phyloP scores from a whole-genome alignment of 2,797 vertebrate genomes.

The Hoplostethus mediterraneus region DNA sequence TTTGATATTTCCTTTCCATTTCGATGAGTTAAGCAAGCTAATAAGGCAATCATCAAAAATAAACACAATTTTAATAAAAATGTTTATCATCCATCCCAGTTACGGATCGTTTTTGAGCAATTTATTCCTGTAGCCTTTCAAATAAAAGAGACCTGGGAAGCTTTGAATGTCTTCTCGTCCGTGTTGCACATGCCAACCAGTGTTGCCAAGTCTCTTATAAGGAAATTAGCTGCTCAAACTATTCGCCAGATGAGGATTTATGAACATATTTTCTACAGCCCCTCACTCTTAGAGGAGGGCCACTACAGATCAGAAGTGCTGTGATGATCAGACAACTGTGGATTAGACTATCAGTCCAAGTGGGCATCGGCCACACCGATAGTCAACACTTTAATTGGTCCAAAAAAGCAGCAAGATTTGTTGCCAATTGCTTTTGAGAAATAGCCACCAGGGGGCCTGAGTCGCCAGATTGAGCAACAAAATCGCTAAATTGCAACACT shows the following conservation, averaged over 20 bases:
- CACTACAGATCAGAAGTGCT: not conserved
- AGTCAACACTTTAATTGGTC: conserved; percentile 20
- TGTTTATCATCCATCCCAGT: conserved; percentile 7
- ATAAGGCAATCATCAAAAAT: too few relatives aligned
- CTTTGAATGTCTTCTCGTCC: too few relatives aligned
- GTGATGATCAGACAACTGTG: conserved; percentile 6
- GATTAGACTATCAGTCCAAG: conserved; percentile 13
- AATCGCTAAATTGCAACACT: conserved; percentile 40
- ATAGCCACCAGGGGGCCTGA: conserved; percentile 50
- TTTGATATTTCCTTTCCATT: too few relatives aligned
- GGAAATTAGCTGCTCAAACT: conserved; percentile 13
- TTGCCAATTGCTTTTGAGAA: conserved; percentile 36
- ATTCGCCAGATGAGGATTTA: conserved; percentile 31
- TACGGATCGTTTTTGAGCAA: conserved; percentile 5
- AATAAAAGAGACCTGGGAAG: too few relatives aligned
- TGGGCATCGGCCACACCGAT: conserved; percentile 29
- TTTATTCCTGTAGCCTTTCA: too few relatives aligned
- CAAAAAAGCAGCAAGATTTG: conserved; percentile 24
- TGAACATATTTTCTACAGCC: conserved; percentile 39
- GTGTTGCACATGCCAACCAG: not conserved
- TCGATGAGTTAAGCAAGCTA: too few relatives aligned
- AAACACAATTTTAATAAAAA: too few relatives aligned
- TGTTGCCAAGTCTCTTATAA: not conserved
- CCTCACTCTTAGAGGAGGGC: not conserved
- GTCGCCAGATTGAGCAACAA: conserved; percentile 55